Evolutionary conservation across 2,797 vertebrate species (phyloP).

Genomic region (Alosa sapidissima): DNA sequence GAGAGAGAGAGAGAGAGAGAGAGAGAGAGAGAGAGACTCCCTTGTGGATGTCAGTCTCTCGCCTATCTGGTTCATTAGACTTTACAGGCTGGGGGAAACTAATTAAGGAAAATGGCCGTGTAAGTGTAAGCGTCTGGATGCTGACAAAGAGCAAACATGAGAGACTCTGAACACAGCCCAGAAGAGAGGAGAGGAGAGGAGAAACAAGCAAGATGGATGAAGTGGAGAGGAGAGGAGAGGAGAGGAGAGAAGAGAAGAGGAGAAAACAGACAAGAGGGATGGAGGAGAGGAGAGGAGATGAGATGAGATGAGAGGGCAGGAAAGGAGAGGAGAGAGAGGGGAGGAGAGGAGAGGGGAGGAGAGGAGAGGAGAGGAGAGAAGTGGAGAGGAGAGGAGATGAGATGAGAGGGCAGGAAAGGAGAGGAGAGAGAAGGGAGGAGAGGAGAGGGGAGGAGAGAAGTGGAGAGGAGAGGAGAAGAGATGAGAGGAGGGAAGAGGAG

Average conservation of each 20-base stretch:
- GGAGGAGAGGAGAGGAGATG: not conserved
- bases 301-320: not conserved
- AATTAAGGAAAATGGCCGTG: conserved; percentile 2
- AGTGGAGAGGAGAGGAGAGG: not conserved
- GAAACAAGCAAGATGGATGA: not conserved
- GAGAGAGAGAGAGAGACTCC: not conserved
- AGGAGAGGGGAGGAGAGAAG: not conserved
- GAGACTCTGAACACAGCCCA: not conserved
- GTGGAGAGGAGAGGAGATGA: not conserved
- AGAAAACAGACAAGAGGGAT: not conserved
- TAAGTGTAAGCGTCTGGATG: not conserved
- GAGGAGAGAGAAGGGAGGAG: not conserved
- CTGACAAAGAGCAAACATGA: not conserved
- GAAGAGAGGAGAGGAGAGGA: not conserved
- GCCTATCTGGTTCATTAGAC: not conserved
- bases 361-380: not conserved
- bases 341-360: not conserved
- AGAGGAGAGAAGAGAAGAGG: not conserved
- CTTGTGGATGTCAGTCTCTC: not conserved
- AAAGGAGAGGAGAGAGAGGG: not conserved
- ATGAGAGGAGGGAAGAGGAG: not conserved
- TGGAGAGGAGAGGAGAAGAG: not conserved
- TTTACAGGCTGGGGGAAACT: not conserved
- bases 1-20: not conserved
- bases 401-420: not conserved